A percentile compares a stretch with the other conserved stretches of the same genome.
phyloP scores from a whole-genome alignment of 2,113 vertebrate species.

The Phyllostomus discolor region DNA sequence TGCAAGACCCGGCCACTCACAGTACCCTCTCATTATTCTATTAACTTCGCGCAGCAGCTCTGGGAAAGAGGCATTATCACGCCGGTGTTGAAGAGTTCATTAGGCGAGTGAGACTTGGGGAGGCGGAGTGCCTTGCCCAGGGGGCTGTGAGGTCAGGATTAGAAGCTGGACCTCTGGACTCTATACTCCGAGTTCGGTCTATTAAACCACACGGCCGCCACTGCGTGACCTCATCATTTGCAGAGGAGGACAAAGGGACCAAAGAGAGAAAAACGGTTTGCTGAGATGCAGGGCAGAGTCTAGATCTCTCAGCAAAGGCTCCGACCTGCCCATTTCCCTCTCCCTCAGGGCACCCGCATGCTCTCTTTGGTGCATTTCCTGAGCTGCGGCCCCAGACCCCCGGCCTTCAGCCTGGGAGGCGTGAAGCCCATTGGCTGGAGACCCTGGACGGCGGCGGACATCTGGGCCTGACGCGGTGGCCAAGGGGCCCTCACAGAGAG shows the following conservation, averaged over 20 bases:
- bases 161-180: not conserved
- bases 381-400: too few species aligned
- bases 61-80: not conserved
- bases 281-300: not conserved
- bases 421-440: not conserved
- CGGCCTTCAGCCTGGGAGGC: not conserved
- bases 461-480: not conserved
- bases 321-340: not conserved
- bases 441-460: not conserved
- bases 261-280: not conserved
- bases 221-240: not conserved
- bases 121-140: not conserved
- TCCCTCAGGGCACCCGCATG: fast-evolving
- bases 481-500: not conserved
- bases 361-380: not conserved
- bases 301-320: not conserved
- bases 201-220: not conserved
- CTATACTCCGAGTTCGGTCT: fast-evolving
- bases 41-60: not conserved
- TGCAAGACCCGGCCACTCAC: not conserved
- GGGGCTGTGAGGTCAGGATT: not conserved
- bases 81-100: not conserved
- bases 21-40: not conserved
- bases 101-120: not conserved
- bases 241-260: not conserved